A percentile compares a stretch with the other conserved stretches of the same genome.
Evolutionary conservation across 2,888 invertebrate species (phyloP).

Genomic region (Teleogryllus oceanicus): DNA sequence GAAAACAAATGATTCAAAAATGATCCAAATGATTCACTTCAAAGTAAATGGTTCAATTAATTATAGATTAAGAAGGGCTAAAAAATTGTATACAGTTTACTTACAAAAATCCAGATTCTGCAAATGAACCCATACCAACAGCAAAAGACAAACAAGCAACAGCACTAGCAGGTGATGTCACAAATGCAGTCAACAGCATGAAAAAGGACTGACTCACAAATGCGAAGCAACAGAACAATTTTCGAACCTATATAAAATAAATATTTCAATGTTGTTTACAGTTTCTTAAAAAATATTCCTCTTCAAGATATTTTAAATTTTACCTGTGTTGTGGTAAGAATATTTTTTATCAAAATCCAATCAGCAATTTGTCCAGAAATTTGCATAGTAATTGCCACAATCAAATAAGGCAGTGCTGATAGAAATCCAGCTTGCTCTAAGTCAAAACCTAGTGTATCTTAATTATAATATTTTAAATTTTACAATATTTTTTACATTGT

Average conservation of each 20-base stretch:
- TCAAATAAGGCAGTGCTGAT: conserved; percentile 82
- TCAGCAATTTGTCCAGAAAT: conserved; percentile 81
- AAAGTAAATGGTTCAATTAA: too few relatives aligned
- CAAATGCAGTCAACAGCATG: conserved; percentile 77
- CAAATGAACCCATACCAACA: conserved; percentile 86
- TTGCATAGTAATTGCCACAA: conserved; percentile 78
- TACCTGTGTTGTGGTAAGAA: conserved; percentile 69
- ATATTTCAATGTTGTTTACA: background rate
- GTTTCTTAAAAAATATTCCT: too few relatives aligned
- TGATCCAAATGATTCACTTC: too few relatives aligned
- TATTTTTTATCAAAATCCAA: conserved; percentile 62
- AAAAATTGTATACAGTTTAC: background rate
- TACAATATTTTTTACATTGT: too few relatives aligned
- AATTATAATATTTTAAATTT: too few relatives aligned
- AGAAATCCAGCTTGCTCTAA: conserved; percentile 76
- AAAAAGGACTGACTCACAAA: conserved; percentile 79
- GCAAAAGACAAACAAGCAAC: conserved; percentile 78
- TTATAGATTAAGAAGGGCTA: background rate
- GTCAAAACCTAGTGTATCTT: conserved; percentile 70
- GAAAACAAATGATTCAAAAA: conserved; percentile 48
- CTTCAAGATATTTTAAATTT: background rate
- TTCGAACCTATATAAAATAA: background rate
- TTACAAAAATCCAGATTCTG: conserved; percentile 77
- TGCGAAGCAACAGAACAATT: conserved; percentile 65
- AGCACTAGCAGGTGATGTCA: conserved; percentile 62